Base-by-base conservation (phyloP, 2,797 vertebrate genomes). In the Siniperca undulata region DNA sequence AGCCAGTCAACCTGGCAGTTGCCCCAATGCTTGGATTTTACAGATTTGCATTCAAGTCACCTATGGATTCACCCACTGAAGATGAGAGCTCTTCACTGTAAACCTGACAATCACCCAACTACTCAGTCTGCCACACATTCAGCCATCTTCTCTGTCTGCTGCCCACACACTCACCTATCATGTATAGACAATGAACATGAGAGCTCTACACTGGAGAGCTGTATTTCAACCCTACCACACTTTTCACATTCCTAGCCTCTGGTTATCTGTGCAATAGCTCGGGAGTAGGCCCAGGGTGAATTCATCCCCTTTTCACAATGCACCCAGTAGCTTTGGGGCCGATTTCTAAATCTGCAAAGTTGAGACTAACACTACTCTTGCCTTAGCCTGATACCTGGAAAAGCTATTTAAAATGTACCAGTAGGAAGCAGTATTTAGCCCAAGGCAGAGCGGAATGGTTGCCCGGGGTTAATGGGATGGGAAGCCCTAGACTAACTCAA, bases 161-260 rank as follows among this genome's bases (percentile, higher is more conserved):
- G 50, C 82, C 73, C 78, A 82, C 87, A 76, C 74, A 19, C 70
- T 56, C 70, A 52, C 55, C 82, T 74, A 67, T 86, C 84, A 86
- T 61, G 60, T 78, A 53, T 60, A 81, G 73, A 75, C 81, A 56
- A 81, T 72, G 79, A 69, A 73, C 30, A 70, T 10, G 55, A 82
- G 81, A 65, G 68, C 75, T 36, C 40, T 70, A 73, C 68, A 40
- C 24, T 72, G 53, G 59, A 76, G 78, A 79, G 70, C 38, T 24
- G 52, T 27, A 74, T 74, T 70, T 78, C n/a, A 64, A 67, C 62
- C 73, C 38, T 5, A 24, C 22, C 59, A 5, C n/a, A 6, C 38
- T 40, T 69, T 69, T 42, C 42, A 65, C 71, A 56, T 72, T 74
- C 50, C 20, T 6, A 16, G 66, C 58, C 55, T 80, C 20, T 81